A percentile compares a stretch with the other conserved stretches of the same genome.
phyloP scores from a whole-genome alignment of 37 sponge, comb jelly and placozoan species.

The Spongilla lacustris region DNA sequence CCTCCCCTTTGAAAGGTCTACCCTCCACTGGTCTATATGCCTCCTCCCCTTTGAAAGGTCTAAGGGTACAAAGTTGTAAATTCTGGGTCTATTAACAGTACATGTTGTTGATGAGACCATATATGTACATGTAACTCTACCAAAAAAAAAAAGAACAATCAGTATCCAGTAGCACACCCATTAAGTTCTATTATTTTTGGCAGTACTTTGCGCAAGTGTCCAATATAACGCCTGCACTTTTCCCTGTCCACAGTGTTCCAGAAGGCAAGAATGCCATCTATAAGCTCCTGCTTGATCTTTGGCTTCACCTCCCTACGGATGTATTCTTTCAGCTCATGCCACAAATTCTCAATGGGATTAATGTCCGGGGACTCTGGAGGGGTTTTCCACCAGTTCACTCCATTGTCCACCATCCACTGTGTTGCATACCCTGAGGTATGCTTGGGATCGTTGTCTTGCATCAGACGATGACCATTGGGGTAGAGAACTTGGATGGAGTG shows the following conservation, averaged over 20 bases:
- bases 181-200: slow-evolving; percentile 25
- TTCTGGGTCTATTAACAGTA: too few species aligned
- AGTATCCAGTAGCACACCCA: slow-evolving; percentile 39
- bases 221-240: slow-evolving; percentile 24
- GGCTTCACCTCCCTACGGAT: slow-evolving; percentile 44
- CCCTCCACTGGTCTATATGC: too few species aligned
- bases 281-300: slow-evolving; percentile 18
- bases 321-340: slow-evolving; percentile 32
- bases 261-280: slow-evolving; percentile 16
- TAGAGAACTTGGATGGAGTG: slow-evolving; percentile 12
- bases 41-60: too few species aligned
- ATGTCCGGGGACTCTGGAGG: slow-evolving; percentile 44
- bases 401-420: slow-evolving; percentile 2
- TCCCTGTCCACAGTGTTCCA: slow-evolving; percentile 21
- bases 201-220: slow-evolving; percentile 22
- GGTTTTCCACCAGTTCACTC: slow-evolving; percentile 51
- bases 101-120: too few species aligned
- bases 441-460: slow-evolving; percentile 53
- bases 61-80: too few species aligned
- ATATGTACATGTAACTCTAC: too few species aligned
- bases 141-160: neutral
- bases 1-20: too few species aligned
- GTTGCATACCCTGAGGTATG: slow-evolving; percentile 9
- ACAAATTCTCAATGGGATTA: slow-evolving; percentile 45
- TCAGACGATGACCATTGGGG: slow-evolving; percentile 12